Conservation (phyloP, 2,888 invertebrate genomes). For the Andrena chrysosceles region DNA sequence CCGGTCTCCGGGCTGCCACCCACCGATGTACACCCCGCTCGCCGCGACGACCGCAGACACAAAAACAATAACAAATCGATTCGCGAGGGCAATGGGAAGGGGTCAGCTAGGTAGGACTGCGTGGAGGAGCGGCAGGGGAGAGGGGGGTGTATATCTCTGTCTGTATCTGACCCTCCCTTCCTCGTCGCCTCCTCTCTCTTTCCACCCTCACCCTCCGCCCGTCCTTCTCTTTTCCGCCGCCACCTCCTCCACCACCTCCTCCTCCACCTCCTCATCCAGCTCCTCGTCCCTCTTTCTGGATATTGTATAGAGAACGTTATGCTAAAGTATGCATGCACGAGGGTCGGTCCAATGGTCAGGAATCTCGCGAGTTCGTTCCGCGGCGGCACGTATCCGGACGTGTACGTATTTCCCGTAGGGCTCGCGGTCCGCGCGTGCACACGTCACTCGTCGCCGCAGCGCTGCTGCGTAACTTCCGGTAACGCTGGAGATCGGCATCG, state of each 20-base stretch:
- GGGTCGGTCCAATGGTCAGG: slow-evolving; percentile 77
- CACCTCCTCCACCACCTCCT: slow-evolving; percentile 29
- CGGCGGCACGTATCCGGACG: slow-evolving; percentile 73
- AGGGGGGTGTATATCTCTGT: slow-evolving; percentile 34
- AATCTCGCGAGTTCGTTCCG: slow-evolving; percentile 74
- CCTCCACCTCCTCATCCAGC: slow-evolving; percentile 45
- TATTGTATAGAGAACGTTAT: slow-evolving; percentile 79
- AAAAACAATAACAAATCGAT: slow-evolving; percentile 85
- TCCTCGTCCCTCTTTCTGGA: slow-evolving; percentile 74
- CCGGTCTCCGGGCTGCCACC: slow-evolving; percentile 57
- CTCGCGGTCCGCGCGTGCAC: slow-evolving; percentile 40
- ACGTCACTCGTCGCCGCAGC: slow-evolving; percentile 43
- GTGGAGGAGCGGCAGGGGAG: slow-evolving; percentile 56
- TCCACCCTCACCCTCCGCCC: too few relatives aligned
- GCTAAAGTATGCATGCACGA: slow-evolving; percentile 78
- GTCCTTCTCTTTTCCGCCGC: slow-evolving; percentile 39
- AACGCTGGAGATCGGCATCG: slow-evolving; percentile 58
- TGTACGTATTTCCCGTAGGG: slow-evolving; percentile 53
- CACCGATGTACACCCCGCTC: slow-evolving; percentile 70
- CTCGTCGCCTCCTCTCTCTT: slow-evolving; percentile 42
- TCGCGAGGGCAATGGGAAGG: slow-evolving; percentile 80
- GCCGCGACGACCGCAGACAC: slow-evolving; percentile 83
- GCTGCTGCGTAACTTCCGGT: slow-evolving; percentile 64
- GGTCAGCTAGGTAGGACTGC: slow-evolving; percentile 75
- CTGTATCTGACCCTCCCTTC: slow-evolving; percentile 51